Evolutionary conservation across 2,113 vertebrate genomes (phyloP).

Genomic region (Chunga burmeisteri): DNA sequence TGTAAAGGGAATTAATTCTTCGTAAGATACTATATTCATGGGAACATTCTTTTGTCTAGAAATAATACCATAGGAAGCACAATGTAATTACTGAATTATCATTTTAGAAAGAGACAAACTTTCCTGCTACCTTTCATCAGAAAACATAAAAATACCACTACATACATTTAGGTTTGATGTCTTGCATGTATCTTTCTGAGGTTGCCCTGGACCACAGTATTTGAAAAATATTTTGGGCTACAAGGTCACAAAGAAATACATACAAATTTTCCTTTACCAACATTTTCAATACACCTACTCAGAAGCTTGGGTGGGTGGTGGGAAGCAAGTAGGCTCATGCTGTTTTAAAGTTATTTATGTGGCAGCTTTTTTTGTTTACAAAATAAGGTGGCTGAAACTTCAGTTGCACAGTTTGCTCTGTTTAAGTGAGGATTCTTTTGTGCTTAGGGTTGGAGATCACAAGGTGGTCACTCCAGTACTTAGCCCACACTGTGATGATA

Average conservation of each 20-base stretch:
- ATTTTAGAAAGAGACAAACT: not conserved
- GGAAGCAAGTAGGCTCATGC: not conserved
- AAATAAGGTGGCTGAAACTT: not conserved
- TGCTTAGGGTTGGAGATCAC: not conserved
- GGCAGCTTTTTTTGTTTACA: not conserved
- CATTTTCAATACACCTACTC: not conserved
- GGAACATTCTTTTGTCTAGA: not conserved
- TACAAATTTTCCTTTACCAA: not conserved
- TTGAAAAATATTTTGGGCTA: not conserved
- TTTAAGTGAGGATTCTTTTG: not conserved
- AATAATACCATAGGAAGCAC: not conserved
- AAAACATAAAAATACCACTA: not conserved
- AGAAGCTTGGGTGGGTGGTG: not conserved
- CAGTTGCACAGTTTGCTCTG: not conserved
- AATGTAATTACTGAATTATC: not conserved
- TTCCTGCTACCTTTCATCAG: not conserved
- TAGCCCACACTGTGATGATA: not conserved
- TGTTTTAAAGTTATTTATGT: not conserved
- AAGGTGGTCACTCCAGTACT: not conserved
- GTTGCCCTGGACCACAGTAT: not conserved
- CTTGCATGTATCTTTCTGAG: not conserved
- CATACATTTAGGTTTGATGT: not conserved
- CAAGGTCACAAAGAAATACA: not conserved
- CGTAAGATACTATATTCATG: not conserved
- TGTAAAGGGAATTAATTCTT: not conserved